phyloP scores from a whole-genome alignment of 2,888 invertebrate genomes.

The Drosophila colorata region DNA sequence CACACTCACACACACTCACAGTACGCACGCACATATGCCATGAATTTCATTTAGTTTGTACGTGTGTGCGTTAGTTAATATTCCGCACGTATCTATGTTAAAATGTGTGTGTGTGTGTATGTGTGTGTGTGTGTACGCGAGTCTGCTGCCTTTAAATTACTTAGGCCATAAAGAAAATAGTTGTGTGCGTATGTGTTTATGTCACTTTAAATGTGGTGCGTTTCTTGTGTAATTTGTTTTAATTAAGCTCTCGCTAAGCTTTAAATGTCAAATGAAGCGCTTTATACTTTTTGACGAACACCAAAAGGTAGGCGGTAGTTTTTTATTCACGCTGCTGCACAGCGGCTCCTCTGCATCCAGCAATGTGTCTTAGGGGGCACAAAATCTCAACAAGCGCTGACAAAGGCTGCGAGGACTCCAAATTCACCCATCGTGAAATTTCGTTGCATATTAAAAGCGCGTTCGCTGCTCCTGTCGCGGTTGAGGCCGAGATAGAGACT shows the following conservation, averaged over 20 bases:
- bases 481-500: neutral
- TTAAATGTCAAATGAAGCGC: constrained; percentile 9
- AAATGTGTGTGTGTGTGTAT: constrained; percentile 32
- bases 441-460: constrained; percentile 60
- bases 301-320: constrained; percentile 13
- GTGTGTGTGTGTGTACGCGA: constrained; percentile 30
- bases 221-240: constrained; percentile 43
- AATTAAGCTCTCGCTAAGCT: constrained; percentile 52
- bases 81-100: constrained; percentile 65
- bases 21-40: constrained; percentile 79
- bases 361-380: constrained; percentile 29
- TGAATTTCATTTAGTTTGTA: constrained; percentile 77
- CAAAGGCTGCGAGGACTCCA: constrained; percentile 26
- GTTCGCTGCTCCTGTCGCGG: constrained; percentile 16
- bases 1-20: constrained; percentile 30
- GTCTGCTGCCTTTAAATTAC: constrained; percentile 75
- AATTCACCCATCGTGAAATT: constrained; percentile 38
- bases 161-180: constrained; percentile 72
- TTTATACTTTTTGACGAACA: constrained; percentile 1
- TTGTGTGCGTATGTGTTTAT: constrained; percentile 51
- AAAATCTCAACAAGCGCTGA: constrained; percentile 55
- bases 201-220: constrained; percentile 52
- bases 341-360: neutral
- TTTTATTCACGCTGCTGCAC: constrained; percentile 14
- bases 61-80: constrained; percentile 81